These are phyloP conservation scores for Stenopsyche tienmushanensis DNA, from an alignment of 1,140 invertebrate species.

Conservation along the genomic window DNA sequence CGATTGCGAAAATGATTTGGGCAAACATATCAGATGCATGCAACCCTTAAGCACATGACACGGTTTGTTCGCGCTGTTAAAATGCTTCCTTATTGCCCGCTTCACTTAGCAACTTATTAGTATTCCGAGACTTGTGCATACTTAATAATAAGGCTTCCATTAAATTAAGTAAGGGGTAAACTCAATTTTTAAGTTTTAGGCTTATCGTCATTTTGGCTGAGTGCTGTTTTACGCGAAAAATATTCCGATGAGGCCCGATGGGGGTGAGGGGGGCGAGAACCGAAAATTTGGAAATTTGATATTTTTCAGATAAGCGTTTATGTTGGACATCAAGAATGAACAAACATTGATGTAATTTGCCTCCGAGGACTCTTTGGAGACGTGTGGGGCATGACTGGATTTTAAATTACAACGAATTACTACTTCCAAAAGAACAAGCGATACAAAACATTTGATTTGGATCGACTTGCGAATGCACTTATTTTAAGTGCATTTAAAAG, in stretches of 20 bases:
- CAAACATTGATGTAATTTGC: background rate
- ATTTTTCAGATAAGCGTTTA: conserved; percentile 22
- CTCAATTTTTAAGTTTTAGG: conserved; percentile 5
- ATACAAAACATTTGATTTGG: too few relatives aligned
- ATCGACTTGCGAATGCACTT: too few relatives aligned
- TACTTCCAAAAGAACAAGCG: background rate
- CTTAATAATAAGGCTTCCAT: conserved; percentile 29
- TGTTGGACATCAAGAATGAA: conserved; percentile 10
- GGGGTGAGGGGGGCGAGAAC: background rate
- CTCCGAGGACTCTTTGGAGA: background rate
- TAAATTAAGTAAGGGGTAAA: conserved; percentile 9
- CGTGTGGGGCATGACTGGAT: background rate
- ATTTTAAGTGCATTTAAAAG: too few relatives aligned
- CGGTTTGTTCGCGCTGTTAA: background rate
- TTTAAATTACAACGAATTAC: background rate
- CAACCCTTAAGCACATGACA: too few relatives aligned
- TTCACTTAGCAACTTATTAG: conserved; percentile 17
- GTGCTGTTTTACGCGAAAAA: background rate
- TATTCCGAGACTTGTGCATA: conserved; percentile 21
- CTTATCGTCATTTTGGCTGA: background rate
- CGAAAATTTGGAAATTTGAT: conserved; percentile 24
- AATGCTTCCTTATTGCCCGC: background rate
- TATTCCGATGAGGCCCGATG: background rate
- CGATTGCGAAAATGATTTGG: too few relatives aligned
- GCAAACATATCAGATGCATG: too few relatives aligned